Evolutionary conservation across 2,888 invertebrate species (phyloP).

Genomic region (Steromphala cineraria): DNA sequence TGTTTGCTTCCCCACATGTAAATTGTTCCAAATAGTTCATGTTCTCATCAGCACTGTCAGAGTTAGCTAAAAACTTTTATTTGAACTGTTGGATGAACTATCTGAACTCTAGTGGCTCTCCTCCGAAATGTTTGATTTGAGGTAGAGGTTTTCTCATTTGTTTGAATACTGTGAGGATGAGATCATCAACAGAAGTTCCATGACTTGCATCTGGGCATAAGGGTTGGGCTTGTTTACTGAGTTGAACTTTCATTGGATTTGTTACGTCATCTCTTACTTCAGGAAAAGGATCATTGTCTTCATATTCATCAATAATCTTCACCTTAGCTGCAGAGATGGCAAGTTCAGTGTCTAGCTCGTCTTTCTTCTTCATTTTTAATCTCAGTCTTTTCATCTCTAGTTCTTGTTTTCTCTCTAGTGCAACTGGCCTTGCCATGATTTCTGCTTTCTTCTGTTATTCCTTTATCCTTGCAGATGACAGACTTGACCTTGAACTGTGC

Average conservation of each 20-base stretch:
- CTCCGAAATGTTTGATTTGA: constrained; percentile 35
- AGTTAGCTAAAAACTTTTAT: constrained; percentile 3
- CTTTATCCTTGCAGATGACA: background rate
- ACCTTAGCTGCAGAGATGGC: background rate
- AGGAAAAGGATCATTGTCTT: too few relatives aligned
- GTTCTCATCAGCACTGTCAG: constrained; percentile 13
- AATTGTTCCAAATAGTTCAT: constrained; percentile 22
- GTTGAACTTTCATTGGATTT: too few relatives aligned
- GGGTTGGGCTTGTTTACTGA: too few relatives aligned
- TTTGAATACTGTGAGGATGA: background rate
- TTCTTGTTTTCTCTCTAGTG: background rate
- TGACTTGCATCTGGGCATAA: too few relatives aligned
- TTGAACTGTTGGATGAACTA: constrained; percentile 27
- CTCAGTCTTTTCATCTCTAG: background rate
- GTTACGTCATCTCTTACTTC: too few relatives aligned
- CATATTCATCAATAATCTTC: background rate
- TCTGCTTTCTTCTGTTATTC: background rate
- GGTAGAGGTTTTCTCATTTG: constrained; percentile 27
- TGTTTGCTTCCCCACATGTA: constrained; percentile 16
- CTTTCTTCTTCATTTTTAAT: background rate
- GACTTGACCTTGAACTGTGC: background rate
- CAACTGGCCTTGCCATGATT: background rate
- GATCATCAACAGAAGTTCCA: too few relatives aligned
- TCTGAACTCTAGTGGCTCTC: constrained; percentile 30
- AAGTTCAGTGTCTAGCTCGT: background rate